A percentile compares a stretch with the other conserved stretches of the same genome.
phyloP scores from a whole-genome alignment of 2,888 invertebrate genomes.

The Dromius quadrimaculatus region DNA sequence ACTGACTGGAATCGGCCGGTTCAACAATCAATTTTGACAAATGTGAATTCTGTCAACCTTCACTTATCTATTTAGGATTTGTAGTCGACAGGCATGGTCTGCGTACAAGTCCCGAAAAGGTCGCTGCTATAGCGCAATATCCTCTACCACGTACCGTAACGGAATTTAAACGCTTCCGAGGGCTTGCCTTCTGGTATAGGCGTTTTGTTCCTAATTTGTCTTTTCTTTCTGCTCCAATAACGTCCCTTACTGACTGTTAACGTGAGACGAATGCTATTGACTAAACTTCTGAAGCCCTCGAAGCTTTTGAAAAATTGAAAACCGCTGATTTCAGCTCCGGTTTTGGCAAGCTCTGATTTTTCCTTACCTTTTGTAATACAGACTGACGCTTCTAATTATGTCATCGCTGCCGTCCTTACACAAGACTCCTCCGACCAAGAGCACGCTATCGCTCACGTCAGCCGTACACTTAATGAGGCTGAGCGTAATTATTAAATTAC shows the following conservation, averaged over 20 bases:
- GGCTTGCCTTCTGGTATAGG: neutral
- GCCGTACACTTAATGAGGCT: constrained; percentile 32
- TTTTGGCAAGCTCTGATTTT: constrained; percentile 54
- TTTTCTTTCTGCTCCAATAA: neutral
- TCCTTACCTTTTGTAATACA: constrained; percentile 51
- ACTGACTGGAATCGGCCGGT: no score
- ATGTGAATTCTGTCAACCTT: no score
- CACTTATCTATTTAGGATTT: no score
- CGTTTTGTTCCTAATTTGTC: neutral
- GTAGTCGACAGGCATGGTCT: neutral
- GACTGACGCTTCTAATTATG: constrained; percentile 55
- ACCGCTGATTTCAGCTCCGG: constrained; percentile 15
- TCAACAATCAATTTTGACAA: no score
- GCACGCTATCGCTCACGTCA: constrained; percentile 48
- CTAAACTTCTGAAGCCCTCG: neutral
- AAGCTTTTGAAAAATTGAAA: neutral
- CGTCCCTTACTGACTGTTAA: neutral
- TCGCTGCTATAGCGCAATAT: neutral
- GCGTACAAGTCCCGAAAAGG: neutral
- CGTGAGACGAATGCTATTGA: neutral
- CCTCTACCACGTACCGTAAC: neutral
- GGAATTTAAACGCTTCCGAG: neutral
- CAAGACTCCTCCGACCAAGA: constrained; percentile 46
- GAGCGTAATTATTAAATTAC: constrained; percentile 55
- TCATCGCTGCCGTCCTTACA: constrained; percentile 51